Evolutionary conservation across 1,140 invertebrate species (phyloP), one percentile per base, ranked within the genome.

Genomic region (Orius insidiosus): DNA sequence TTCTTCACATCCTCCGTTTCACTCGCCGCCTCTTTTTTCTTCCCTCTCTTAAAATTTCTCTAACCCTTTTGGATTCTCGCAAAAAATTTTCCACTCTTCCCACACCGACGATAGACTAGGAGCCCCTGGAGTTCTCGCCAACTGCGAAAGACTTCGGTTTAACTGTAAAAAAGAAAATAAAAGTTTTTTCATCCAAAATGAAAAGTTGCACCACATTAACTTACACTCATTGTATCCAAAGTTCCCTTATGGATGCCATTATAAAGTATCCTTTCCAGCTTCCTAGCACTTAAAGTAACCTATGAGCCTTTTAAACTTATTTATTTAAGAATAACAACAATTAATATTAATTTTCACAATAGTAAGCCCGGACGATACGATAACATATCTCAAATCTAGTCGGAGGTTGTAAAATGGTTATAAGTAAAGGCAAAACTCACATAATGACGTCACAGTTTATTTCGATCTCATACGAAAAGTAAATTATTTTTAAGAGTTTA

Each of bases 21-120:
- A n/a, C n/a, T n/a, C n/a, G n/a, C 50, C 46, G 30, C 47, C 45
- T 35, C 48, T 52, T 56, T 11, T 63, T 65, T 53, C 54, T 58
- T 62, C 50, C 70, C 66, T 44, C 71, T 72, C 59, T 78, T 74
- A 55, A 85, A 92, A 62, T 80, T 92, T 92, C 62, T 89, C 88
- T 63, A 92, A 93, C 13, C 87, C 87, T 68, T 90, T 89, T 6
- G 79, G 75, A 55, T 80, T 76, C 51, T 80, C 70, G 56, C 73
- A 76, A 52, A 79, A 72, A 42, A 67, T 51, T 49, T 57, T 63
- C 63, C 68, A 72, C 48, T 75, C 64, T 24, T 67, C 60, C 49
- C 70, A 58, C 9, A 73, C 51, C 18, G 56, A 55, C 51, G 64
- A 61, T 39, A 71, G 50, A 19, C 53, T 54, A 5, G 58, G 56